These are phyloP conservation scores for Prosapia bicincta DNA, from an alignment of 2,888 invertebrate species.

Conservation along the genomic window DNA sequence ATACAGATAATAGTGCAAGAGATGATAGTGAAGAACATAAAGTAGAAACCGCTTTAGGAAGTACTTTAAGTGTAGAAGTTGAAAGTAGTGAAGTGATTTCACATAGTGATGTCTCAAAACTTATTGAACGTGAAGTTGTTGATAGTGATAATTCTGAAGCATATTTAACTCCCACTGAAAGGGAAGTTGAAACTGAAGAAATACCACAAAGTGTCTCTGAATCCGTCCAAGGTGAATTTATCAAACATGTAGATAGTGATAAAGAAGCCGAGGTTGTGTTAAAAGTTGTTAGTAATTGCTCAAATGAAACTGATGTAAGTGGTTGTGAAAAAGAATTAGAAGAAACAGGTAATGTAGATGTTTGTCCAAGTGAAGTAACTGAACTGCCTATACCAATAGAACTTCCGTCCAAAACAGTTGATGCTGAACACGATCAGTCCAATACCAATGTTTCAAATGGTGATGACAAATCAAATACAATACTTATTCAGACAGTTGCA, in stretches of 20 bases:
- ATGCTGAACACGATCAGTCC: neutral
- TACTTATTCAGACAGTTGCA: neutral
- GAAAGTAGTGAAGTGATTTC: constrained; percentile 24
- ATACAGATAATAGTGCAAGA: constrained; percentile 36
- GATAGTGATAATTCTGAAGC: constrained; percentile 66
- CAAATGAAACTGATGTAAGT: constrained; percentile 40
- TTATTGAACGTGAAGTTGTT: constrained; percentile 56
- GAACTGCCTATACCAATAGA: neutral
- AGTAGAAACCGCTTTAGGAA: constrained; percentile 39
- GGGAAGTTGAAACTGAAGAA: constrained; percentile 37
- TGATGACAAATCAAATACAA: constrained; percentile 6
- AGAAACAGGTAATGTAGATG: neutral
- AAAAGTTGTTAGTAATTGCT: constrained; percentile 42
- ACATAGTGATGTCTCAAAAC: constrained; percentile 22
- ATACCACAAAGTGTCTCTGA: constrained; percentile 27
- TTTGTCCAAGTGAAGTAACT: neutral
- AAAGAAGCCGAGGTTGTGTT: constrained; percentile 16
- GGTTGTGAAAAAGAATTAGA: constrained; percentile 14
- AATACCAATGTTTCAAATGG: neutral
- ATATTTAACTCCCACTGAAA: constrained; percentile 65
- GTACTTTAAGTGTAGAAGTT: constrained; percentile 40
- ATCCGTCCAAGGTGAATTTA: constrained; percentile 33
- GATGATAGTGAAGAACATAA: constrained; percentile 29
- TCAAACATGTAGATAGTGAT: constrained; percentile 9
- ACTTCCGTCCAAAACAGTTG: constrained; percentile 6